Percentiles rank a stretch among this genome's conserved stretches.
Conservation (phyloP, 2,113 vertebrate species). For the Phalacrocorax brasilianus region DNA sequence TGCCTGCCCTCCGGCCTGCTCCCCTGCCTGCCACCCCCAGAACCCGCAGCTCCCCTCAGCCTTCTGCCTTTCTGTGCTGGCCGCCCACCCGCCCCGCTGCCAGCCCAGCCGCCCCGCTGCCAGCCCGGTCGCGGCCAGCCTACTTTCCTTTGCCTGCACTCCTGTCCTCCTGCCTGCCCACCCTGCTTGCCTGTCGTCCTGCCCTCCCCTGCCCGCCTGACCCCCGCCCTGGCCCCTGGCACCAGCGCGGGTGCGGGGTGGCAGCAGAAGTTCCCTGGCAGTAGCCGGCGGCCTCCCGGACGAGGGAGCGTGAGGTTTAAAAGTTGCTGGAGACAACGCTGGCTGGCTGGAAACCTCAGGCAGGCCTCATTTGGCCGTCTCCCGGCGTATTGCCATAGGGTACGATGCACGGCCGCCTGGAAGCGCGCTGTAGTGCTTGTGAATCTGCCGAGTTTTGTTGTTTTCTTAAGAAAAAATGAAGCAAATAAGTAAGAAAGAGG, state of each 20-base stretch:
- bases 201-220: background rate
- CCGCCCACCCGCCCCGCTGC: background rate
- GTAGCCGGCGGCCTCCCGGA: background rate
- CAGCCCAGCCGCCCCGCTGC: background rate
- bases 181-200: background rate
- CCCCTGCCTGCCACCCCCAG: background rate
- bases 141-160: background rate
- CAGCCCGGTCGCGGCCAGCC: background rate
- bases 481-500: background rate
- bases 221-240: background rate
- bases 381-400: fast-evolving
- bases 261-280: background rate
- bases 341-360: fast-evolving
- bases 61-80: background rate
- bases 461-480: background rate
- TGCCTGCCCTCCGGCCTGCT: background rate
- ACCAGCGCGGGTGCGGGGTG: background rate
- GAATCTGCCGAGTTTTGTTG: background rate
- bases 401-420: fast-evolving
- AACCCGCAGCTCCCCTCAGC: background rate
- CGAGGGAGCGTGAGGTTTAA: background rate
- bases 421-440: fast-evolving
- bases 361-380: fast-evolving
- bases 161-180: background rate
- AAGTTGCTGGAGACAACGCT: background rate